Base-by-base conservation (phyloP, 2,113 vertebrate species). In the Alexandromys fortis region DNA sequence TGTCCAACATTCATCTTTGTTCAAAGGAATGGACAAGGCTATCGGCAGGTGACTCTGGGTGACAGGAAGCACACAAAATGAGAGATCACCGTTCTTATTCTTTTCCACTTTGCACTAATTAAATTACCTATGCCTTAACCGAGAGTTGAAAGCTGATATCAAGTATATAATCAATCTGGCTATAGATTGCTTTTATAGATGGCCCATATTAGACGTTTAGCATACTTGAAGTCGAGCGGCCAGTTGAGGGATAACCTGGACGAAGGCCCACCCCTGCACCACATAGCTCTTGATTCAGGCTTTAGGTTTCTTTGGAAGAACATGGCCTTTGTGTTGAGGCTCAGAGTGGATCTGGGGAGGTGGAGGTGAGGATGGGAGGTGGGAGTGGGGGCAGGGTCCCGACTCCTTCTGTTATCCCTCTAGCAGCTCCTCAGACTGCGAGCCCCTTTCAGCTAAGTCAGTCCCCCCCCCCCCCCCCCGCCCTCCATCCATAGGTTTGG, bases 81-180 rank as follows among this genome's bases (percentile, higher is more conserved):
- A 65, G 13, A 67, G 19, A 14, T 65, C 42, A 16, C 26, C 11
- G 26, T 55, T 86, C 58, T n/a, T 21, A n/a, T 55, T 93, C 73
- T 65, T 92, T 94, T n/a, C 10, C 38, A 58, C 42, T 65, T 75
- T 73, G 77, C 61, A 75, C 88, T 94, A 61, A 94, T 83, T 72
- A 91, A 67, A 78, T 73, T 72, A 91, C 77, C 47, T 19, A 70
- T 14, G 52, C 38, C 6, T 24, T 35, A 75, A 68, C 38, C 38
- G 33, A 91, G 82, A 92, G 14, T 26, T 52, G n/a, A 94, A 2
- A 16, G 49, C n/a, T 61, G 68, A 61, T 49, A 49, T 58, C 58
- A 65, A 86, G 22, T 7, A 67, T 75, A 65, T 63, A 72, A 86
- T 91, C 91, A 47, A 33, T 88, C 42, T 73, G 22, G 45, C 67